Evolutionary conservation across 2,113 vertebrate genomes (phyloP), one percentile per base, ranked within the genome.

Genomic region (Rhadina sibilatrix): DNA sequence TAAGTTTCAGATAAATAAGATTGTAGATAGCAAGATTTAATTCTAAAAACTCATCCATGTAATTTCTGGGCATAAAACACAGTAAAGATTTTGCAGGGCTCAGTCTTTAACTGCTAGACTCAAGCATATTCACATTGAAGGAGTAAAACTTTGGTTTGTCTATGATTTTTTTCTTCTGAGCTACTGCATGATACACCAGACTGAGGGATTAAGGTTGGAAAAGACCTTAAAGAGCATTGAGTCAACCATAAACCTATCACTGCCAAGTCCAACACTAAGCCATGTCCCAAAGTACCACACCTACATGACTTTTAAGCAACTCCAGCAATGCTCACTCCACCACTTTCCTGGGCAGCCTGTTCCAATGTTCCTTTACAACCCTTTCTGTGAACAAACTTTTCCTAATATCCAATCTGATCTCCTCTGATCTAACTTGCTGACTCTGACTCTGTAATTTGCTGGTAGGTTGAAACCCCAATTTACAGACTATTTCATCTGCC

Each of bases 391-490:
- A 25, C 13, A 40, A 35, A n/a, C 18, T 21, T 56, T 64, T 42
- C 50, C 17, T 42, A 42, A 23, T 42, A 42, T 31, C 21, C 30
- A 56, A 12, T 27, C 18, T 80, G 42, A 42, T 31, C 9, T 42
- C 21, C 22, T 7, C 25, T 35, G 11, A 54, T 19, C 25, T 31
- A 33, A 49, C n/a, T 71, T 42, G 12, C 19, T 56, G 28, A 24
- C 50, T 27, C 21, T 42, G 11, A 28, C 18, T 27, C 14, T n/a
- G 28, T 22, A 42, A 52, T 52, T 52, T 64, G 47, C 18, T n/a
- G 18, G 15, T 24, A 37, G 44, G 1, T 5, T 46, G 37, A 74
- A 81, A 37, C 3, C 10, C 5, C 6, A 38, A 30, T 0, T n/a
- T 28, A 24, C 0, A 38, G 33, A 52, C 24, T 52, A 66, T 52